Base-by-base conservation (phyloP, 2,888 invertebrate species). In the Lysandra coridon region DNA sequence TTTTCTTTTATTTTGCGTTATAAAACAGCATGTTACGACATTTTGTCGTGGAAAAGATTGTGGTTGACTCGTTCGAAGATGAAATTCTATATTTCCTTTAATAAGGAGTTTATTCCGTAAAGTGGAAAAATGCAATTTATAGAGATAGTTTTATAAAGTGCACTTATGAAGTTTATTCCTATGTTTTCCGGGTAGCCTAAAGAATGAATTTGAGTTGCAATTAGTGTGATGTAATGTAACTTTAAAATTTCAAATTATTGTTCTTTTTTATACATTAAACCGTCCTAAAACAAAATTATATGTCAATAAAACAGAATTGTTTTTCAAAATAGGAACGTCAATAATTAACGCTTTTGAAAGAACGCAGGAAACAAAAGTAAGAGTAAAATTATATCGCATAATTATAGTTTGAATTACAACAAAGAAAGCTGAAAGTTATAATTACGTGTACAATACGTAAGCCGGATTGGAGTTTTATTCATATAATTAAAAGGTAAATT, bases 1-100 rank as follows among this genome's bases (percentile, higher is more conserved):
- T 88, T 89, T 91, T 91, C 88, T 89, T 90, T 90, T 90, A 87
- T 91, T 91, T 90, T 82, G 79, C 87, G 89, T 87, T 88, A 89
- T 89, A 89, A 91, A 90, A 90, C 87, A 88, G 87, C 86, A 87
- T 85, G 87, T 88, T 88, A 89, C 88, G 88, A 88, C 87, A 87
- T 89, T 87, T 87, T 86, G 86, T 86, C 86, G 87, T 88, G 87
- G 87, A 85, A 87, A 87, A 89, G 88, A 87, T 86, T 86, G 85
- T 83, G 84, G 80, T 81, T 80, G 80, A 83, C 81, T 83, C 80
- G 79, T 83, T 82, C 79, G 80, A 82, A 79, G 80, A 82, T 80
- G 80, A 80, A 80, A 82, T 80, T 82, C 73, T 79, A 78, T 80
- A 79, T 75, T 60, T 69, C 69, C 79, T 78, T 77, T 78, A 81